Evolutionary conservation across 2,797 vertebrate species (phyloP).

Genomic region (Anguilla marmorata): DNA sequence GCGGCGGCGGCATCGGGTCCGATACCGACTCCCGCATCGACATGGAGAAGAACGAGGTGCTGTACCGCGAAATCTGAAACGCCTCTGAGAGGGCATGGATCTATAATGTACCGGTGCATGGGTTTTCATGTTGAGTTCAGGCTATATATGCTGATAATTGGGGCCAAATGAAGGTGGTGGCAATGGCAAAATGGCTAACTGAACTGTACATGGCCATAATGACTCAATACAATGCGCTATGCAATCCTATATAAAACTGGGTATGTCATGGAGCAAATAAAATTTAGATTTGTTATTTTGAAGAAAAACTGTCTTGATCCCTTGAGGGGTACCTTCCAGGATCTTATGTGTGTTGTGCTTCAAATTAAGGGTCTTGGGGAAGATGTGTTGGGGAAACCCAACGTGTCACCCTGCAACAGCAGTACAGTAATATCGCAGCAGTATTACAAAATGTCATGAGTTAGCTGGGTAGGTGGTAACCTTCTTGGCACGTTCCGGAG

Average conservation of each 20-base stretch:
- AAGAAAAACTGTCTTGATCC: neutral
- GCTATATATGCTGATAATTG: neutral
- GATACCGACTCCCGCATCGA: slow-evolving; percentile 75
- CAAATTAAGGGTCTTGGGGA: neutral
- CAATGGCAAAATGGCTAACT: neutral
- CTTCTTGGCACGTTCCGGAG: neutral
- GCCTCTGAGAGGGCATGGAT: neutral
- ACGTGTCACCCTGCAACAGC: neutral
- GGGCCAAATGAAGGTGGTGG: neutral
- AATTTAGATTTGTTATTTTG: neutral
- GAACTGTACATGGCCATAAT: neutral
- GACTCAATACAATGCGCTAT: neutral
- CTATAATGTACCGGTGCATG: neutral
- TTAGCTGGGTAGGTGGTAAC: neutral
- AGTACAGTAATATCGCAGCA: neutral
- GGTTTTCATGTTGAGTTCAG: neutral
- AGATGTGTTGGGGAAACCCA: neutral
- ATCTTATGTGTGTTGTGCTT: neutral
- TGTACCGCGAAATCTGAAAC: neutral
- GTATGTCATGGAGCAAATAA: too few relatives aligned
- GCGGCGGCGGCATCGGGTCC: slow-evolving; percentile 39
- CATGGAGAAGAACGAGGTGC: slow-evolving; percentile 82
- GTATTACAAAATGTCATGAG: too few relatives aligned
- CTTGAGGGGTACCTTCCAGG: neutral
- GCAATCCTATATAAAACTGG: too few relatives aligned